Conservation (phyloP, 2,113 vertebrate genomes). For the Etia nguti region DNA sequence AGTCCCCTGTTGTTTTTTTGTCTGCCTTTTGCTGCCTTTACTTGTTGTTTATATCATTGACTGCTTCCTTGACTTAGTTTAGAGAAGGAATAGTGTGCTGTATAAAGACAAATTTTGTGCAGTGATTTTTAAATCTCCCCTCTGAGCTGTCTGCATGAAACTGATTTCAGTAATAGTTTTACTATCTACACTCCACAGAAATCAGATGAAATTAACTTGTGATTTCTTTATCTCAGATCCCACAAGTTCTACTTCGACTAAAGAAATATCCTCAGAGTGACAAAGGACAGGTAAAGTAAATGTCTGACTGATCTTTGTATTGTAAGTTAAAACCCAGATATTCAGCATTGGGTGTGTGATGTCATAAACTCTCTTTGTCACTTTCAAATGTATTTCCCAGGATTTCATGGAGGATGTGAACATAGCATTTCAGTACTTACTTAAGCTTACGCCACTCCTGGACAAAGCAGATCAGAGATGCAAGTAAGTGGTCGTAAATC, state of each 20-base stretch:
- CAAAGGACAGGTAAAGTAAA: constrained; percentile 76
- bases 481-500: constrained; percentile 78
- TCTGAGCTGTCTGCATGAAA: not conserved
- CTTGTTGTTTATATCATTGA: not conserved
- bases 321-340: not conserved
- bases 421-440: constrained; percentile 87
- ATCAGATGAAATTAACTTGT: not conserved
- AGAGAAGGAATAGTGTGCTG: not conserved
- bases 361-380: not conserved
- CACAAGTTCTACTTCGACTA: constrained; percentile 90
- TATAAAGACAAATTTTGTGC: not conserved
- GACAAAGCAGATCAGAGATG: constrained; percentile 97
- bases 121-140: not conserved
- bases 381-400: constrained; percentile 57
- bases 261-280: constrained; percentile 92
- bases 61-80: not conserved
- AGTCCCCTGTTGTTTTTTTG: not conserved
- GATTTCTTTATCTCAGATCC: constrained; percentile 76
- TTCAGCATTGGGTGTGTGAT: not conserved
- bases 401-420: constrained; percentile 95
- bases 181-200: not conserved
- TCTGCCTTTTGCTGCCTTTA: not conserved
- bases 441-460: constrained; percentile 91
- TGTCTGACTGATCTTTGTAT: not conserved
- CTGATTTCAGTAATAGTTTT: not conserved